These are phyloP conservation scores for Porites cylindrica DNA, from an alignment of 92 coral and sea anemone species.

Conservation along the genomic window DNA sequence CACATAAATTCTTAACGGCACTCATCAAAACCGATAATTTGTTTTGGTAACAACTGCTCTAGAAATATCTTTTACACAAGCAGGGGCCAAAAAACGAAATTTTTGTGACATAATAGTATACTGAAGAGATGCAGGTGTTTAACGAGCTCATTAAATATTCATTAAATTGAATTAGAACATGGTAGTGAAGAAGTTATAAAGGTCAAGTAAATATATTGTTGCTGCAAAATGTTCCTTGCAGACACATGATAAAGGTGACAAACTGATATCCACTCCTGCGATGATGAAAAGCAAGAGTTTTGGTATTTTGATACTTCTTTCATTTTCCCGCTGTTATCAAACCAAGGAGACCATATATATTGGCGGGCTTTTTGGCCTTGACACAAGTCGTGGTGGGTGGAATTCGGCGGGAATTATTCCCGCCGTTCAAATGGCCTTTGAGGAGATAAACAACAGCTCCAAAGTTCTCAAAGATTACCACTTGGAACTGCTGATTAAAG, in stretches of 20 bases:
- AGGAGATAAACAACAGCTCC: constrained; percentile 73
- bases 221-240: background rate
- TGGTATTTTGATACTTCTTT: background rate
- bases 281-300: background rate
- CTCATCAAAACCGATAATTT: no score
- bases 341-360: constrained; percentile 52
- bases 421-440: constrained; percentile 82
- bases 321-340: constrained; percentile 17
- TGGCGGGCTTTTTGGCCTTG: constrained; percentile 77
- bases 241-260: background rate
- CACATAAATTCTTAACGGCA: no score
- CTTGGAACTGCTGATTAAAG: constrained; percentile 67
- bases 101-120: no score
- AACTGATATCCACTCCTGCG: background rate
- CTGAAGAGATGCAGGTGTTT: background rate
- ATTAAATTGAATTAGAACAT: no score
- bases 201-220: background rate
- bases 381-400: constrained; percentile 81
- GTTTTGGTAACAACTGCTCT: no score
- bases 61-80: no score
- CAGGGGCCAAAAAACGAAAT: no score
- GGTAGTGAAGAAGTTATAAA: background rate
- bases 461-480: constrained; percentile 59
- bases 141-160: background rate
- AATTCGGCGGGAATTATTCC: constrained; percentile 80